Conservation (phyloP, 2,113 vertebrate species). For the Mus pahari region DNA sequence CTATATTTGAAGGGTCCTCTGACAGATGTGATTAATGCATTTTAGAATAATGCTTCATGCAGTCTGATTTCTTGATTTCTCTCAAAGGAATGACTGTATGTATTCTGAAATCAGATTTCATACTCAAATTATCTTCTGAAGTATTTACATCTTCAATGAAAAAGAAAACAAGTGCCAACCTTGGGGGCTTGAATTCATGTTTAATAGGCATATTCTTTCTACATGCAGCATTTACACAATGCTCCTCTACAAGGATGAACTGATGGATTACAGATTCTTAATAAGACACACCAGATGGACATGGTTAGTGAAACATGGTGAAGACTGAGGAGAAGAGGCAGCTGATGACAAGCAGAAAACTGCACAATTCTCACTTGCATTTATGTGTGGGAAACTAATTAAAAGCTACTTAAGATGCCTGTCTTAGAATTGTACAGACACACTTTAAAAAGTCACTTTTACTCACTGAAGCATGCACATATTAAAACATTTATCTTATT, state of each 20-base stretch:
- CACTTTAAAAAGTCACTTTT: conserved; percentile 37
- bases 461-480: conserved; percentile 33
- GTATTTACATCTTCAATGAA: conserved; percentile 30
- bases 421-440: conserved; percentile 65
- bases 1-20: background rate
- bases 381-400: conserved; percentile 73
- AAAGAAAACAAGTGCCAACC: conserved; percentile 50
- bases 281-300: conserved; percentile 76
- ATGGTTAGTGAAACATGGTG: conserved; percentile 68
- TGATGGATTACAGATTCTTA: conserved; percentile 77
- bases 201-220: conserved; percentile 42
- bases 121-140: conserved; percentile 43
- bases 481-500: conserved; percentile 42
- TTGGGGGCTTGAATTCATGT: background rate
- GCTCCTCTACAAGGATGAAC: conserved; percentile 65
- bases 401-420: conserved; percentile 70
- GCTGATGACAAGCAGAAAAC: conserved; percentile 71
- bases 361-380: conserved; percentile 71
- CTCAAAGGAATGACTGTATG: conserved; percentile 55
- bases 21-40: background rate
- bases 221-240: conserved; percentile 30
- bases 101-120: conserved; percentile 63
- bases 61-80: conserved; percentile 58
- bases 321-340: conserved; percentile 72
- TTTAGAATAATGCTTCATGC: conserved; percentile 38